Evolutionary conservation across 1,140 invertebrate species (phyloP), one percentile per base, ranked within the genome.

Genomic region (Anoplolepis gracilipes): DNA sequence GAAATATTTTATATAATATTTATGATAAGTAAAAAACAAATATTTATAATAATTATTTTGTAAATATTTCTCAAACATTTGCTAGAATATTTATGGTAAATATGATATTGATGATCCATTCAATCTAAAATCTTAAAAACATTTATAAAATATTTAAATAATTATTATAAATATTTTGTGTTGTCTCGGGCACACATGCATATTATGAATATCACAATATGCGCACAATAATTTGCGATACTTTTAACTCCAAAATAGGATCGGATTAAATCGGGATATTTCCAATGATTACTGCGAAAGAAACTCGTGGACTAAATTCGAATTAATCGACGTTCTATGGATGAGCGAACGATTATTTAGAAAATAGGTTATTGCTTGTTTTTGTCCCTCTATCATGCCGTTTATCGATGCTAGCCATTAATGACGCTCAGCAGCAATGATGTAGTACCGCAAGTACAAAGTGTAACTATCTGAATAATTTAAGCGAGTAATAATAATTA

Each of bases 391-490:
- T 22, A 13, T n/a, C 39, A 13, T 25, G 36, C 22, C 22, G 28
- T 16, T 78, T 65, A 30, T 33, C n/a, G 39, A 13, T 6, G 39
- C 11, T 16, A 11, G 36, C 25, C 39, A 64, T 77, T 77, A 77
- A 65, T 57, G 39, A 65, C 4, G n/a, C 13, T 22, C 28, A 22
- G 28, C 28, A 53, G 4, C 19, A 57, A 22, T 22, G 39, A 49
- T 19, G 11, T 36, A 57, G n/a, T 10, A 5, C 19, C 22, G n/a
- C 16, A 19, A 49, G 62, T 22, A 28, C 72, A 77, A 77, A 49
- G 75, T 65, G 28, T 53, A 39, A 69, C 28, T 19, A 49, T 67
- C n/a, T 79, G 33, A 79, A 77, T 64, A 76, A 61, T 76, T 65
- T 42, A 69, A 39, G 19, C 46, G 22, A 55, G 10, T 36, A 25